Evolutionary conservation across 2,113 vertebrate genomes (phyloP).

Genomic region (Lycaon pictus): DNA sequence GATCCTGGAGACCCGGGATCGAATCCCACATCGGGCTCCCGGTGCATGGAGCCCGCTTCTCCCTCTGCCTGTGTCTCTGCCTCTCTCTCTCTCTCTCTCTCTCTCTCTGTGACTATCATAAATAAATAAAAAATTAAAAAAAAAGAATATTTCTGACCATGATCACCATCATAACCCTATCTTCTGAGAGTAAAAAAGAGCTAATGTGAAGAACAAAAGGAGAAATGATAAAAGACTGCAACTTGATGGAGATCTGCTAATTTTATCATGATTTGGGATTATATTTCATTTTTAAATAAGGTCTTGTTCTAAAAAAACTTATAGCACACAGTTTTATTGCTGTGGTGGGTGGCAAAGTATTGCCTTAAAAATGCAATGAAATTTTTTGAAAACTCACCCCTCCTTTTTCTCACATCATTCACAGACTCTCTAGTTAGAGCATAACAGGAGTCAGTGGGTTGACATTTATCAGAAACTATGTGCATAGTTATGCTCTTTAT

Average conservation of each 20-base stretch:
- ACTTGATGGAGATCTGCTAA: neutral
- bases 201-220: conserved; percentile 17
- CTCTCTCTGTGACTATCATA: no score
- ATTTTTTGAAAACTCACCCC: neutral
- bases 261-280: conserved; percentile 37
- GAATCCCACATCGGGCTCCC: no score
- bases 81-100: no score
- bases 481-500: conserved; percentile 70
- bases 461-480: conserved; percentile 76
- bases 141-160: conserved; percentile 42
- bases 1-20: no score
- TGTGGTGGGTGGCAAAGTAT: conserved; percentile 7
- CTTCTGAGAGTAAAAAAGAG: neutral
- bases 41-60: no score
- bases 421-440: conserved; percentile 59
- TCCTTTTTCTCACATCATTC: conserved; percentile 44
- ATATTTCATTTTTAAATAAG: conserved; percentile 81
- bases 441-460: conserved; percentile 69
- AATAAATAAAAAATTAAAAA: no score
- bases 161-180: neutral
- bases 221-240: neutral
- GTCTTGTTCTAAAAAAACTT: conserved; percentile 47
- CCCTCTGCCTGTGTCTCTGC: no score
- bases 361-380: conserved; percentile 15
- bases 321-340: conserved; percentile 57